Conservation (phyloP, 2,113 vertebrate species). For the Symphodus melops region DNA sequence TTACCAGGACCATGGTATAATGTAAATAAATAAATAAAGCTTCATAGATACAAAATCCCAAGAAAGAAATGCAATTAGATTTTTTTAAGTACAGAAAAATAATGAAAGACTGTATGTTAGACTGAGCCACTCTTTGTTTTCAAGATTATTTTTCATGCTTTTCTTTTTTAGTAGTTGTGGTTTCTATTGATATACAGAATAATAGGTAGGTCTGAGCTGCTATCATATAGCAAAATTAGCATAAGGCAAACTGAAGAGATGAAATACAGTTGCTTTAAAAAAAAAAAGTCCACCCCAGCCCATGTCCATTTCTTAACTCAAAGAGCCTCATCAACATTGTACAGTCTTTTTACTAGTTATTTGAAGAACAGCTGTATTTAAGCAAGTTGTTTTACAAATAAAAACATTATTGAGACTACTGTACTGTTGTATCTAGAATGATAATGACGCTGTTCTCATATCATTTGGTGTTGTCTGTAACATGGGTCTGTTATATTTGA, state of each 20-base stretch:
- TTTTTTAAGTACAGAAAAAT: neutral
- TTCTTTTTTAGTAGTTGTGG: neutral
- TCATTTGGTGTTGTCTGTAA: slow-evolving; percentile 15
- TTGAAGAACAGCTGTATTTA: slow-evolving; percentile 20
- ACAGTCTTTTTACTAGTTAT: neutral
- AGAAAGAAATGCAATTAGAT: neutral
- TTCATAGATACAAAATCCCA: neutral
- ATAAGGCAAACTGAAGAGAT: neutral
- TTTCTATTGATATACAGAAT: neutral
- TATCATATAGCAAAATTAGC: neutral
- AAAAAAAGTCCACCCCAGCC: neutral
- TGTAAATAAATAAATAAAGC: neutral
- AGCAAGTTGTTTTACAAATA: neutral
- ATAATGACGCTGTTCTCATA: slow-evolving; percentile 14
- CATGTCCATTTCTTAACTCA: too few species aligned
- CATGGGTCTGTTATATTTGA: neutral
- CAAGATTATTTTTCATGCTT: neutral
- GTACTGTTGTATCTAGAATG: slow-evolving; percentile 23
- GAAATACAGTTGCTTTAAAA: neutral
- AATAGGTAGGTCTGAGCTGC: neutral
- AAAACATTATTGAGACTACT: neutral
- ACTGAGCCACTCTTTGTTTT: neutral
- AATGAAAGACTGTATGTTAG: neutral
- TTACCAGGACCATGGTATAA: too few species aligned
- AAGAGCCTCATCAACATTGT: neutral